Percentiles rank a stretch among this genome's conserved stretches.
Evolutionary conservation across 1,140 invertebrate genomes (phyloP).

Genomic region (Argopecten irradians): DNA sequence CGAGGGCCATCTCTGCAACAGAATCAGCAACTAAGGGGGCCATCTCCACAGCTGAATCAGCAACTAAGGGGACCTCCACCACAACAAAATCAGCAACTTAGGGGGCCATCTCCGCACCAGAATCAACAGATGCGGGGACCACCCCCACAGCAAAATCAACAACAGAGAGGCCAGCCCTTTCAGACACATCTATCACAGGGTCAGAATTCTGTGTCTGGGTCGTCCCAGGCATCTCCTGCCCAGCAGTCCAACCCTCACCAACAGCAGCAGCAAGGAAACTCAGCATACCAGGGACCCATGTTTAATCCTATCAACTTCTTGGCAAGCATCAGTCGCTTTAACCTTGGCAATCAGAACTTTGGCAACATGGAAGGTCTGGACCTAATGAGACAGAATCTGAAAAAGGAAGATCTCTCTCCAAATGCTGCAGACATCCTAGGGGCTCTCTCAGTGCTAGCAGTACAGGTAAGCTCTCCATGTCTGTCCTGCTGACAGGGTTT

Average conservation of each 20-base stretch:
- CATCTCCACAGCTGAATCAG: slow-evolving; percentile 29
- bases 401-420: slow-evolving; percentile 43
- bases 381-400: slow-evolving; percentile 24
- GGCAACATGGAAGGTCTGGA: slow-evolving; percentile 26
- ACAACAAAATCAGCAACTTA: neutral
- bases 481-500: no score
- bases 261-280: neutral
- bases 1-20: slow-evolving; percentile 31
- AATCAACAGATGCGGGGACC: neutral
- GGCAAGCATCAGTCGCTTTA: neutral
- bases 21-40: slow-evolving; percentile 24
- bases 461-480: slow-evolving; percentile 57
- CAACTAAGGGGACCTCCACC: neutral
- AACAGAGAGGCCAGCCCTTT: slow-evolving; percentile 25
- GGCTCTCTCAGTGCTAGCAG: slow-evolving; percentile 58
- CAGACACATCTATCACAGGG: slow-evolving; percentile 28
- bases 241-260: slow-evolving; percentile 22
- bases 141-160: slow-evolving; percentile 27
- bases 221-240: neutral
- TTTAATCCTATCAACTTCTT: neutral
- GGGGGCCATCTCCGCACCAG: slow-evolving; percentile 9
- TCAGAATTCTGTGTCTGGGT: slow-evolving; percentile 28
- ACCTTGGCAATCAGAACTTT: neutral
- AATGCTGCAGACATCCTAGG: slow-evolving; percentile 52
- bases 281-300: slow-evolving; percentile 25